Evolutionary conservation across 1,140 invertebrate genomes (phyloP), one percentile per base, ranked within the genome.

Genomic region (Epicauta chinensis): DNA sequence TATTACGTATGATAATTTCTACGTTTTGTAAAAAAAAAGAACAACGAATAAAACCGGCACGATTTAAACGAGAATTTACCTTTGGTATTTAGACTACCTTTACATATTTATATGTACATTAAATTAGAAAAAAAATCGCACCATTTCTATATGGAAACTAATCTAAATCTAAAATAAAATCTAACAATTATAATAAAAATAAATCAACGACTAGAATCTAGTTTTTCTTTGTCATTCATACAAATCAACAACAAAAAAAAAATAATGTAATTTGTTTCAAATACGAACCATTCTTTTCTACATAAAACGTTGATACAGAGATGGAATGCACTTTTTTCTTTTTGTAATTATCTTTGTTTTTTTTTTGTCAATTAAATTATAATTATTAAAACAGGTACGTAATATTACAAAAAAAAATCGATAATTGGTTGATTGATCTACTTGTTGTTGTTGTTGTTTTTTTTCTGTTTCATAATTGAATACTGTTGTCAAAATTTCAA

Each of bases 151-250:
- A 23, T 23, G 7, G 23, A 23, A 23, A 23, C 23, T 23, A 23
- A n/a, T n/a, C n/a, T 23, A 23, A 23, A 23, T 23, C 23, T 23
- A 23, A 23, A 38, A 37, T 47, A 47, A 47, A 47, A 47, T 47
- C 45, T 38, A 47, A 47, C 30, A 47, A 5, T 47, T 17, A 34
- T 46, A 46, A 46, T 35, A 46, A 31, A 23, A 46, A 47, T 23
- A 47, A 47, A 32, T 45, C 30, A 45, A 47, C 45, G 45, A 47
- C 45, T 47, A 47, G 45, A 47, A 47, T 38, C 45, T 47, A 47
- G 34, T 30, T 23, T 23, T 23, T 23, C 7, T 37, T 47, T 47
- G 45, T 47, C 45, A 47, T 47, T 47, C 45, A 38, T 47, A 23
- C 23, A 23, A 23, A 23, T 23, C 23, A n/a, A n/a, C n/a, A n/a